Percentiles rank a stretch among this genome's conserved stretches.
These are phyloP conservation scores for Chascanopsetta lugubris DNA, from an alignment of 2,113 vertebrate genomes.

Conservation along the genomic window DNA sequence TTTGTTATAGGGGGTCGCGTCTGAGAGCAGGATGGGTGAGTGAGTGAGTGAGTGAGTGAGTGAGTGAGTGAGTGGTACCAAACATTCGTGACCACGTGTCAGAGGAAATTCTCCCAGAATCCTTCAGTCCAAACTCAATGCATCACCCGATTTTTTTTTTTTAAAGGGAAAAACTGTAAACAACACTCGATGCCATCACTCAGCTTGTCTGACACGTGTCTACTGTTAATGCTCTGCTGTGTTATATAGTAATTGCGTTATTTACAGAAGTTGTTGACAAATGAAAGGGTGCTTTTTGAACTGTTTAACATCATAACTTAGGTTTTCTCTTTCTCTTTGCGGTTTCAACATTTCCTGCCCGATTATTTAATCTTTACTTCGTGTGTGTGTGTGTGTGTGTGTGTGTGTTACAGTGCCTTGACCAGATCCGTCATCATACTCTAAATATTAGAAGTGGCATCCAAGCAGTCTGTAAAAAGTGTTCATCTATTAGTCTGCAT, in stretches of 20 bases:
- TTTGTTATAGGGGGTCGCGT: constrained; percentile 4
- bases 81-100: constrained; percentile 21
- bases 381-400: too few species aligned
- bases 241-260: constrained; percentile 33
- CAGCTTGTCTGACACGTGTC: constrained; percentile 33
- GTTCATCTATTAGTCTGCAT: background rate
- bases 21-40: constrained; percentile 9
- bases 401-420: too few species aligned
- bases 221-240: constrained; percentile 52
- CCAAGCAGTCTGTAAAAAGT: too few species aligned
- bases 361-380: too few species aligned
- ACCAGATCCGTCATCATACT: too few species aligned
- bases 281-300: constrained; percentile 20
- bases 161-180: constrained; percentile 53
- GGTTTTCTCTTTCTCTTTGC: constrained; percentile 12
- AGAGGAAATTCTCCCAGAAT: constrained; percentile 10
- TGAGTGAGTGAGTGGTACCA: constrained; percentile 11
- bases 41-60: constrained; percentile 10
- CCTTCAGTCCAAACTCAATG: constrained; percentile 26
- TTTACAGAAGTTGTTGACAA: constrained; percentile 22
- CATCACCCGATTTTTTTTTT: constrained; percentile 36
- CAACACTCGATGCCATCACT: constrained; percentile 25
- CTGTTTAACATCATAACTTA: constrained; percentile 32
- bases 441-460: constrained; percentile 3
- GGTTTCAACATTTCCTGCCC: constrained; percentile 14